These are phyloP conservation scores for Percopsis omiscomaycus DNA, from an alignment of 2,797 vertebrate genomes.

Conservation along the genomic window DNA sequence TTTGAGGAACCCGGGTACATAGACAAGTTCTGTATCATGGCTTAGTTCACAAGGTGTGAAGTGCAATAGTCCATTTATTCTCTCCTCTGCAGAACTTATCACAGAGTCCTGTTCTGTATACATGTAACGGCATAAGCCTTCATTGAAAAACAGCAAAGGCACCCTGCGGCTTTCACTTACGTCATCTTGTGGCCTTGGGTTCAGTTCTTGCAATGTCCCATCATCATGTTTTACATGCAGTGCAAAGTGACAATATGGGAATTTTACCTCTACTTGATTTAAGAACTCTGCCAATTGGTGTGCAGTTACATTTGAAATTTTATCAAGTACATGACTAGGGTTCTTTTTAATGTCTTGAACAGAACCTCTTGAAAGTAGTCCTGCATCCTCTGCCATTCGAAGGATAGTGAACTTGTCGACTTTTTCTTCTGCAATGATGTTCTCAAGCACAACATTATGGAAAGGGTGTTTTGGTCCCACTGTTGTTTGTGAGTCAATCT, in stretches of 20 bases:
- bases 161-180: background rate
- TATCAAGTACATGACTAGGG: background rate
- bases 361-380: slow-evolving; percentile 30
- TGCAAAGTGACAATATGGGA: slow-evolving; percentile 19
- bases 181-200: background rate
- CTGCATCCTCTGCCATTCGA: slow-evolving; percentile 43
- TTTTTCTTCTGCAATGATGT: background rate
- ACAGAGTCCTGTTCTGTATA: slow-evolving; percentile 9
- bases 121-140: slow-evolving; percentile 46
- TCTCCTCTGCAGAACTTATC: slow-evolving; percentile 14
- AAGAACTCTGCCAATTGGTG: slow-evolving; percentile 43
- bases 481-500: background rate
- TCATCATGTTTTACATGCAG: slow-evolving; percentile 10
- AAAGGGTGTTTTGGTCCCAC: slow-evolving; percentile 26
- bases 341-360: background rate
- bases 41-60: slow-evolving; percentile 49
- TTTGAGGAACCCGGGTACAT: slow-evolving; percentile 55
- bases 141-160: slow-evolving; percentile 26
- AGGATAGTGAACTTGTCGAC: background rate
- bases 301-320: background rate
- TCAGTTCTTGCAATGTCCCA: slow-evolving; percentile 14
- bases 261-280: slow-evolving; percentile 19
- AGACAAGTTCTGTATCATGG: slow-evolving; percentile 7
- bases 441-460: slow-evolving; percentile 23
- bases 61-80: slow-evolving; percentile 13